Evolutionary conservation across 2,888 invertebrate species (phyloP), one percentile per base, ranked within the genome.

Genomic region (Sarcophaga variegata): DNA sequence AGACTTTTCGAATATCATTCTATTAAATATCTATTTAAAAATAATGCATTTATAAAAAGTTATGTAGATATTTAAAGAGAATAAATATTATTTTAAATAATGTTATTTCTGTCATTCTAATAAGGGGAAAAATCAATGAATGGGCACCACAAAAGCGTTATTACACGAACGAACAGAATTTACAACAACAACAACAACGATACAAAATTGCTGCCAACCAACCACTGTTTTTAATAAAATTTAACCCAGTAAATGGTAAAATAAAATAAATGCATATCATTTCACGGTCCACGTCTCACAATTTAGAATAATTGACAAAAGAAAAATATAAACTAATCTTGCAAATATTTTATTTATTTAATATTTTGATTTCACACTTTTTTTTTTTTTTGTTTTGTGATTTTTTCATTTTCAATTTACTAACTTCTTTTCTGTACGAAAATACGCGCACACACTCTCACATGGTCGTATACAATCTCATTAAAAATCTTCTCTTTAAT

Each of bases 51-150:
- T 17, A 14, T 49, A 49, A 49, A 54, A 14, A 54, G 54, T 54
- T 10, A 17, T 12, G 17, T 54, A 54, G 14, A 2, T 54, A 54
- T 54, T 54, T 4, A 54, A 14, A 37, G 37, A 37, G 37, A 37
- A 37, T 37, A 37, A 14, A 54, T 54, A 14, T 54, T 54, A 54
- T 54, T 54, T 54, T 54, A 14, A 54, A 14, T 14, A 54, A 54
- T 67, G 20, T 37, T 62, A 22, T 54, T 66, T 84, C 54, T 64
- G 22, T 62, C 14, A 67, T 76, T 71, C 60, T 71, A 80, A 80
- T 64, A 77, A 81, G 76, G 84, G 81, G 81, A 87, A 87, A 87
- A 87, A 87, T 87, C 87, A 84, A 87, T 87, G 87, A 84, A 84
- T 84, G 81, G 66, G 54, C 60, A 54, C 63, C 76, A 67, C 22